Evolutionary conservation across 2,888 invertebrate genomes (phyloP).

Genomic region (Andrena flavipes): DNA sequence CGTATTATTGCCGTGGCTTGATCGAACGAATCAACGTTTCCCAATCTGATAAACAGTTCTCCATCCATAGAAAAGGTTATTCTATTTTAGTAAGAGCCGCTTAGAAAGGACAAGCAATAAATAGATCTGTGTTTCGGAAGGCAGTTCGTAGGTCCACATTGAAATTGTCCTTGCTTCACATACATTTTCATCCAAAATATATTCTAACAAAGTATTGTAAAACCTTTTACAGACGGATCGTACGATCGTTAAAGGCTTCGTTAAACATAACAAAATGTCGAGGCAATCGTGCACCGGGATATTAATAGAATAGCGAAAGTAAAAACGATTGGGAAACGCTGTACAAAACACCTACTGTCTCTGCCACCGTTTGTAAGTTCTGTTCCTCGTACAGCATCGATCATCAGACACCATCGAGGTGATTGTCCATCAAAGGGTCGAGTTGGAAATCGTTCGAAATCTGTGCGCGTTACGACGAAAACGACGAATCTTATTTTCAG

Average conservation of each 20-base stretch:
- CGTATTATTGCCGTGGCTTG: conserved; percentile 45
- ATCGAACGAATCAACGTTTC: conserved; percentile 44
- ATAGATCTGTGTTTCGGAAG: conserved; percentile 14
- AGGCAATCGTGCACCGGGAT: background rate
- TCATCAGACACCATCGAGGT: conserved; percentile 37
- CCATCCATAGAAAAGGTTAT: background rate
- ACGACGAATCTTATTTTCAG: conserved; percentile 40
- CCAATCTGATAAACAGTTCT: conserved; percentile 28
- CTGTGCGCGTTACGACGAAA: conserved; percentile 48
- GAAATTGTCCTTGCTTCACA: conserved; percentile 18
- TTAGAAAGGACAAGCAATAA: conserved; percentile 9
- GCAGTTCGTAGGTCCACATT: conserved; percentile 20
- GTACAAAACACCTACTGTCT: conserved; percentile 13
- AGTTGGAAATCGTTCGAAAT: conserved; percentile 28
- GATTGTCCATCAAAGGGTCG: conserved; percentile 35
- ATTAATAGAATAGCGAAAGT: background rate
- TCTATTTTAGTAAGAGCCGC: background rate
- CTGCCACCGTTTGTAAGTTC: conserved; percentile 13
- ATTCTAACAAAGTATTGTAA: conserved; percentile 4
- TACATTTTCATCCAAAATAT: background rate
- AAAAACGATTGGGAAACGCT: conserved; percentile 50
- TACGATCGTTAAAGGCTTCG: background rate
- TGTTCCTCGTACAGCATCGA: conserved; percentile 39
- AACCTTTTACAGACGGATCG: background rate
- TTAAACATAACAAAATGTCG: background rate